Base-by-base conservation (phyloP, 2,797 vertebrate genomes). In the Pogonophryne albipinna region DNA sequence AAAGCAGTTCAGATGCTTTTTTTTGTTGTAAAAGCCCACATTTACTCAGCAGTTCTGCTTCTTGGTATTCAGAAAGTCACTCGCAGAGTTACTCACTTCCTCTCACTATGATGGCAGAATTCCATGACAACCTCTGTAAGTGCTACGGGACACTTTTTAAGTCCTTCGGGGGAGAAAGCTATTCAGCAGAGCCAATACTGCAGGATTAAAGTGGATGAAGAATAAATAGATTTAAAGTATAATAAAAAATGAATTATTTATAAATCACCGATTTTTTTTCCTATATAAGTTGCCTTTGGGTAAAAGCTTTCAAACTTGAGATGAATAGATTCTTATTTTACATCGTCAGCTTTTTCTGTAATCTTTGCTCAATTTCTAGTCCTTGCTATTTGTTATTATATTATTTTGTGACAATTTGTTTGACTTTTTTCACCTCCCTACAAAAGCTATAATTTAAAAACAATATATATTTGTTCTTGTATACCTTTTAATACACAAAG, bases 271-370 rank as follows among this genome's bases (percentile, higher is more conserved):
- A 59, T 73, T 66, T 52, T 71, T 83, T 5, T 80, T 13, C 47
- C 53, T 20, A 45, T 67, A 23, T 17, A 38, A 80, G 60, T 76
- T 83, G 27, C 27, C 45, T 70, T 83, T 89, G 84, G 79, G 73
- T 80, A 16, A 41, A 67, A 79, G 38, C 41, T 64, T 27, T 38
- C 7, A 66, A 60, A 27, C 23, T 56, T 49, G 45, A 69, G 17
- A 79, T 72, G 52, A 83, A 79, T 74, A 27, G 50, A 47, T 16
- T 6, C 13, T 66, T 66, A 55, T 77, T 74, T 45, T 56, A 42
- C 65, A 58, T 9, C 60, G 58, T 53, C 57, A 38, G 19, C 14
- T 46, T 53, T 57, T 79, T 4, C 4, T 41, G n/a, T n/a, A 23
- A 31, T 74, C 31, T 34, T 20, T 41, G 0, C 23, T 47, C n/a